Evolutionary conservation across 1,140 invertebrate genomes (phyloP), one percentile per base, ranked within the genome.

Genomic region (Adoxophyes honmai): DNA sequence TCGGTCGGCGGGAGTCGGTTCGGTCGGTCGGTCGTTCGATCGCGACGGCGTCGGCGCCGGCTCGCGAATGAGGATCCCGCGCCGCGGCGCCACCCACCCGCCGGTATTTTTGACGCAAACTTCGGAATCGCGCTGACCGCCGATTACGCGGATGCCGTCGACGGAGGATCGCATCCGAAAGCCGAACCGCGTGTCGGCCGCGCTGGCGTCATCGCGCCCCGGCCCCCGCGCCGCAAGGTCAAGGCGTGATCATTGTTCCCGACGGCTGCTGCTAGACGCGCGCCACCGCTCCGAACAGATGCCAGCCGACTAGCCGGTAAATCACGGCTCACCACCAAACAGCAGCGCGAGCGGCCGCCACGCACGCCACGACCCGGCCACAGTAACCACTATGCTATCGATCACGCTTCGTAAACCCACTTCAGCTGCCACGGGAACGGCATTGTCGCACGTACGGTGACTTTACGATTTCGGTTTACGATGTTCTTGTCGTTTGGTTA

Each of bases 111-210:
- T 67, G 78, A 82, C 75, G 65, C 67, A 70, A 78, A 80, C 68
- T 78, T 74, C 71, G 65, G 74, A 78, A 73, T 75, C 70, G 64
- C 72, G 69, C 70, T 83, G 75, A 82, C 81, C 82, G 70, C 82
- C 75, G 81, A 81, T 83, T 85, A 88, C 81, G 79, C 85, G 85
- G 80, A 88, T 86, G 73, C 72, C 78, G 78, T 77, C 80, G 78
- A 73, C 85, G 78, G 76, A 83, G 82, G 81, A 85, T 88, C 82
- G 79, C 81, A 85, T 80, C 85, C 85, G 82, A 88, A 88, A 88
- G 85, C 82, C 85, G 73, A 80, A 72, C 69, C 72, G 78, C 73
- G 80, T 75, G 76, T 75, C 84, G 81, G 64, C 75, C 81, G 80
- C 78, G 82, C 73, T 85, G 82, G 75, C 85, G 85, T 85, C 83